Evolutionary conservation across 2,797 vertebrate species (phyloP), one percentile per base, ranked within the genome.

Genomic region (Streptopelia turtur): DNA sequence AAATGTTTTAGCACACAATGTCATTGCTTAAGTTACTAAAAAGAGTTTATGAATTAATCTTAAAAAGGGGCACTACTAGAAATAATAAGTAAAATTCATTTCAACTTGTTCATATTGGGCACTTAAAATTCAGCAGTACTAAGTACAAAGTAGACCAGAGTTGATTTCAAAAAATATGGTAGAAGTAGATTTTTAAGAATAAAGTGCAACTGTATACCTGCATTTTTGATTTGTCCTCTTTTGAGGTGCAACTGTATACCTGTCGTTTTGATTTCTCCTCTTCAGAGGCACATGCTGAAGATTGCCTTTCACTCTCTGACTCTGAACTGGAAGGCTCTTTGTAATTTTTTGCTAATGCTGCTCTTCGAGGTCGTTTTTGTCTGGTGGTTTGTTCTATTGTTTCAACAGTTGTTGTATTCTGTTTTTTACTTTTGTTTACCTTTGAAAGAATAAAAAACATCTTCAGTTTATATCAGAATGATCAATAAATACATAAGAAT

Each of bases 291-390:
- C 15, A 25, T 3, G 16, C 2, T 93, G 91, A 47, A 92, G 61
- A 92, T 85, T 98, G 45, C 25, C 81, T 43, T 78, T 98, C 97
- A 81, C 76, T 78, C 43, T 98, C 98, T 18, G 98, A 98, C 59
- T 98, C 98, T 78, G 98, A 98, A 93, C 96, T 97, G 70, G 98
- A 98, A 64, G 57, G 89, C 23, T 98, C 98, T 95, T 95, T 97
- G 68, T 98, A 97, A 82, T 96, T 98, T 97, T 98, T 99, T 90
- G 87, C 89, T 72, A 96, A 89, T 45, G 97, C 77, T 65, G 95
- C 97, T 98, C 96, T 98, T 91, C 97, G 97, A 89, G 98, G 98
- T 61, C 94, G 96, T 90, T 96, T 98, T 55, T 66, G 43, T 70
- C 97, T 97, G 35, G 52, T 85, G 30, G 55, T n/a, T 79, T 93